A percentile compares a stretch with the other conserved stretches of the same genome.
Evolutionary conservation across 2,888 invertebrate species (phyloP).

Genomic region (Melanophora roralis): DNA sequence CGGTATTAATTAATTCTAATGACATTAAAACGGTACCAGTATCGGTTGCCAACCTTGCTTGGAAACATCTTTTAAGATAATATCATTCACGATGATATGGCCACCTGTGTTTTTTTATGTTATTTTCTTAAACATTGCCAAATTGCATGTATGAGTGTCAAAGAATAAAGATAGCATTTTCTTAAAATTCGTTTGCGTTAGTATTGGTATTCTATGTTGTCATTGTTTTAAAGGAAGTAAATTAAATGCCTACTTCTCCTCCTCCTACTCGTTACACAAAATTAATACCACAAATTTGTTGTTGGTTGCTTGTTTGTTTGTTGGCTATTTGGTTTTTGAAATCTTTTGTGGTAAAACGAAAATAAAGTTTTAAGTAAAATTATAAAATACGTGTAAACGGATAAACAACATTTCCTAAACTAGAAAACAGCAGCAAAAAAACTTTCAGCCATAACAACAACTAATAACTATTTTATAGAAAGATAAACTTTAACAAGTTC

Average conservation of each 20-base stretch:
- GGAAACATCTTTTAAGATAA: no score
- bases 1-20: no score
- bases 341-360: slow-evolving; percentile 63
- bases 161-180: slow-evolving; percentile 5
- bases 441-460: background rate
- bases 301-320: slow-evolving; percentile 46
- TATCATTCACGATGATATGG: no score
- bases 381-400: slow-evolving; percentile 64
- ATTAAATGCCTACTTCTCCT: slow-evolving; percentile 10
- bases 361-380: slow-evolving; percentile 65
- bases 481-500: slow-evolving; percentile 33
- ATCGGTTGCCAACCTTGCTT: no score
- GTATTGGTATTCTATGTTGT: slow-evolving; percentile 19
- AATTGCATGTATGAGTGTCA: background rate
- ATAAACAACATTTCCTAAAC: slow-evolving; percentile 56
- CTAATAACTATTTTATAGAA: background rate
- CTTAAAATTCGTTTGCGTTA: background rate
- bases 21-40: no score
- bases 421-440: slow-evolving; percentile 33
- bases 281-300: slow-evolving; percentile 52
- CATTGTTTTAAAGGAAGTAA: slow-evolving; percentile 34
- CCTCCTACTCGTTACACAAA: slow-evolving; percentile 10
- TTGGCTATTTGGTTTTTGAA: slow-evolving; percentile 43
- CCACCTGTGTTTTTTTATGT: background rate
- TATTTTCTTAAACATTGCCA: slow-evolving; percentile 3